Conservation (phyloP, 2,888 invertebrate species). For the Piscicola geometra region DNA sequence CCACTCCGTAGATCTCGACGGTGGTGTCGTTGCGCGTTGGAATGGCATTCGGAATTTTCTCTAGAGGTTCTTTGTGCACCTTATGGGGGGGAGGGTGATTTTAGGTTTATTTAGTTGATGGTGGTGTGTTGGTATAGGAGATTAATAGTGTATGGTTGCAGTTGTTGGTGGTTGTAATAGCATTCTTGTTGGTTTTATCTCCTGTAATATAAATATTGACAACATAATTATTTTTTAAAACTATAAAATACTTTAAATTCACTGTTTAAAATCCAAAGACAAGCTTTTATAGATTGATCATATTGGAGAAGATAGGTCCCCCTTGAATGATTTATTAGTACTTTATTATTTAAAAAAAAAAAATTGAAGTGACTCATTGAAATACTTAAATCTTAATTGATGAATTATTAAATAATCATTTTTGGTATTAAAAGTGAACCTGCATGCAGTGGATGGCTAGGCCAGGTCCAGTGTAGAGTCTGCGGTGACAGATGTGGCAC, state of each 20-base stretch:
- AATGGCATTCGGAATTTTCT: constrained; percentile 96
- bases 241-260: background rate
- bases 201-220: background rate
- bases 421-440: constrained; percentile 62
- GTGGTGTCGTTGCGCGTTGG: constrained; percentile 96
- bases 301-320: background rate
- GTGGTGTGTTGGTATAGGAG: background rate
- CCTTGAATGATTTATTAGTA: background rate
- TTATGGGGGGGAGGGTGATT: constrained; percentile 51
- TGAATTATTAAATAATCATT: too few relatives aligned
- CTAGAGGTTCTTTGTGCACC: constrained; percentile 99
- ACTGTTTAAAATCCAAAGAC: background rate
- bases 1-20: constrained; percentile 99
- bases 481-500: constrained; percentile 99
- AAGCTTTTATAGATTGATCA: background rate
- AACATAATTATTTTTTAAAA: background rate
- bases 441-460: constrained; percentile 99
- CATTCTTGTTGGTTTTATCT: background rate
- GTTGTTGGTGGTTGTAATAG: too few relatives aligned
- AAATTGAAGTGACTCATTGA: background rate
- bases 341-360: background rate
- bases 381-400: too few relatives aligned
- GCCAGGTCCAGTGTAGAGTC: constrained; percentile 95
- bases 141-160: too few relatives aligned
- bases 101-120: background rate